Conservation (phyloP, 2,888 invertebrate species). For the Stomorhina lunata region DNA sequence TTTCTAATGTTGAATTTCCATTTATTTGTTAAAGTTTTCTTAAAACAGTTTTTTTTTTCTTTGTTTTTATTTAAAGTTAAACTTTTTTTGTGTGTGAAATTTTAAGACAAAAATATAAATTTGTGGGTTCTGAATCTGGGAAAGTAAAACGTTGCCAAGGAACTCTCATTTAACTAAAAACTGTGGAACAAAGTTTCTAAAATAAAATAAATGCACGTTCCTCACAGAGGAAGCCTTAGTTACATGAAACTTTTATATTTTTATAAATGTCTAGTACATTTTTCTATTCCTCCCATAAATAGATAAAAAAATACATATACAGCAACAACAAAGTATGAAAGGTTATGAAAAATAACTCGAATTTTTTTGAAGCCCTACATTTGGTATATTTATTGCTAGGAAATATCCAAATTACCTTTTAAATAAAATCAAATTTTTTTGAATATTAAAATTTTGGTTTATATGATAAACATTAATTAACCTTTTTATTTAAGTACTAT, state of each 20-base stretch:
- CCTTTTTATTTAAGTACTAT: too few species aligned
- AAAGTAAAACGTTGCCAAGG: slow-evolving; percentile 73
- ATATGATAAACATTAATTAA: too few species aligned
- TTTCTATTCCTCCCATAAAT: neutral
- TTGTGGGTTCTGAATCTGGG: slow-evolving; percentile 47
- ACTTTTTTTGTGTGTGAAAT: slow-evolving; percentile 33
- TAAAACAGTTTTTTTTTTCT: neutral
- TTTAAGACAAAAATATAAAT: neutral
- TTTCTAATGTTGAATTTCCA: neutral
- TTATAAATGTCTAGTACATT: slow-evolving; percentile 4
- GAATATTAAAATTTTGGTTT: too few species aligned
- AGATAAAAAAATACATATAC: too few species aligned
- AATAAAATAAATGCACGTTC: slow-evolving; percentile 64
- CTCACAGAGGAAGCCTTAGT: slow-evolving; percentile 59
- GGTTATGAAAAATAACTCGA: slow-evolving; percentile 25
- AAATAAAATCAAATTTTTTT: too few species aligned
- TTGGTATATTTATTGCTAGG: neutral
- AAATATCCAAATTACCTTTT: neutral
- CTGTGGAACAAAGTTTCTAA: slow-evolving; percentile 55
- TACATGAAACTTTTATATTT: slow-evolving; percentile 33
- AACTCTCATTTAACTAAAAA: slow-evolving; percentile 68
- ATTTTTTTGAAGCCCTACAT: neutral
- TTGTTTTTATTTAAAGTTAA: slow-evolving; percentile 24
- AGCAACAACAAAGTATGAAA: neutral
- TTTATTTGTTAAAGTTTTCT: slow-evolving; percentile 9